A percentile compares a stretch with the other conserved stretches of the same genome.
Evolutionary conservation across 1,140 invertebrate genomes (phyloP).

Genomic region (Zaprionus taronus): DNA sequence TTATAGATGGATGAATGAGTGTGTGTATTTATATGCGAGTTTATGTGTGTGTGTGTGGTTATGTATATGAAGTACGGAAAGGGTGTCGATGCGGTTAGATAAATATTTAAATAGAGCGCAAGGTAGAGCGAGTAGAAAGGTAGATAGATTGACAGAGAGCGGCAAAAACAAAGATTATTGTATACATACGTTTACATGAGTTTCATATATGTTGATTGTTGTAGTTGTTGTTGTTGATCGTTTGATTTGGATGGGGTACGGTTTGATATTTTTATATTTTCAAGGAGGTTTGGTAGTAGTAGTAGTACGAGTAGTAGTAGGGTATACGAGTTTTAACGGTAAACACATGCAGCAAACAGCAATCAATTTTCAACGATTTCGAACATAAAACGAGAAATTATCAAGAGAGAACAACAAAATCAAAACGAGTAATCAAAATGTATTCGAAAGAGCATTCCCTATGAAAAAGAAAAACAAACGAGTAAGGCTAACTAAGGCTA

Average conservation of each 20-base stretch:
- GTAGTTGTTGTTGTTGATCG: constrained; percentile 50
- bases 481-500: constrained; percentile 32
- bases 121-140: constrained; percentile 11
- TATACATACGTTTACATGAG: constrained; percentile 69
- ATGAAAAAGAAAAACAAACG: constrained; percentile 11
- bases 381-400: constrained; percentile 66
- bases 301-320: constrained; percentile 46
- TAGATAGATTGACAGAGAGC: constrained; percentile 1
- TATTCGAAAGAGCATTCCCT: constrained; percentile 32
- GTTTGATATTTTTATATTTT: constrained; percentile 32
- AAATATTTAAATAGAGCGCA: constrained; percentile 20
- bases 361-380: constrained; percentile 62
- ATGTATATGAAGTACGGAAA: constrained; percentile 14
- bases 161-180: constrained; percentile 29
- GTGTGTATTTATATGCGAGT: constrained; percentile 25
- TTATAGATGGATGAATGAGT: constrained; percentile 29
- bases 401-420: constrained; percentile 28
- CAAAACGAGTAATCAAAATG: constrained; percentile 35
- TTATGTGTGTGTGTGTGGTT: constrained; percentile 1
- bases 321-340: constrained; percentile 38
- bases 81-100: constrained; percentile 13
- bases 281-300: constrained; percentile 45
- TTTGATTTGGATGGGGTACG: constrained; percentile 48
- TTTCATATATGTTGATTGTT: constrained; percentile 62
- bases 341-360: constrained; percentile 82